Conservation (phyloP, 2,797 vertebrate species). For the Taenioides sp. region DNA sequence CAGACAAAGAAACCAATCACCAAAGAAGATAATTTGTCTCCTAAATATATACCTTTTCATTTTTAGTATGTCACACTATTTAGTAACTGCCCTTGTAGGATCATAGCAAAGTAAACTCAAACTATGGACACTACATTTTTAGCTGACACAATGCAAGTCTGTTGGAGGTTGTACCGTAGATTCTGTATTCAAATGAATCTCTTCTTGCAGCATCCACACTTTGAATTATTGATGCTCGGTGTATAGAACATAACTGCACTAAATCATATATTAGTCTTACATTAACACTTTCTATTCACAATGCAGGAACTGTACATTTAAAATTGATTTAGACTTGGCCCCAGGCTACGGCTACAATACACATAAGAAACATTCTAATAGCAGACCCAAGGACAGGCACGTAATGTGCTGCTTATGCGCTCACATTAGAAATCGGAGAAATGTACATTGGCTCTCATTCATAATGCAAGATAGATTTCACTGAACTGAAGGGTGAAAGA, state of each 20-base stretch:
- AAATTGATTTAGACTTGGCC: conserved; percentile 47
- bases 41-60: too few species aligned
- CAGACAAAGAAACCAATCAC: too few species aligned
- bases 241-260: conserved; percentile 30
- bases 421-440: background rate
- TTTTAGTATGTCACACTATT: too few species aligned
- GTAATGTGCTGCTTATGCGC: conserved; percentile 8
- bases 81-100: too few species aligned
- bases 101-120: too few species aligned
- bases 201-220: conserved; percentile 3
- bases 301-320: conserved; percentile 35
- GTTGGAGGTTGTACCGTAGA: background rate
- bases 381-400: background rate
- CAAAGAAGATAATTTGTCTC: too few species aligned
- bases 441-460: background rate
- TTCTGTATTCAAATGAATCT: conserved; percentile 15
- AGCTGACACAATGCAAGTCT: background rate
- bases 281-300: conserved; percentile 52
- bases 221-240: conserved; percentile 49
- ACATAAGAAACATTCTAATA: background rate
- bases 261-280: conserved; percentile 59
- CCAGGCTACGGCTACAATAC: conserved; percentile 14
- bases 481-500: background rate
- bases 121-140: background rate
- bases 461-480: background rate